Base-by-base conservation (phyloP, 2,113 vertebrate genomes). In the Eudyptes chrysolophus region DNA sequence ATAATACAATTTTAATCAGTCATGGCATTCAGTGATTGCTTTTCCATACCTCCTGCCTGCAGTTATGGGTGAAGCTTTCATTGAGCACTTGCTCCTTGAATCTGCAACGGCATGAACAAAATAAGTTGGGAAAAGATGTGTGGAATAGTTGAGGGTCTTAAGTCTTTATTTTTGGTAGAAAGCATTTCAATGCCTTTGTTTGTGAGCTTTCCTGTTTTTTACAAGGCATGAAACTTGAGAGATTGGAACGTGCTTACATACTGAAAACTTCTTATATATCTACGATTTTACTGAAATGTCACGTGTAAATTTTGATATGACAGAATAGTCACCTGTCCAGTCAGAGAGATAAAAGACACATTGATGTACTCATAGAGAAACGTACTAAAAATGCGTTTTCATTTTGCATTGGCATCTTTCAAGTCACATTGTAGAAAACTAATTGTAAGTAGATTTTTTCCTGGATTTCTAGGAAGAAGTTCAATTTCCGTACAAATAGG, bases 1-100 rank as follows among this genome's bases (percentile, higher is more conserved):
- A 30, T 92, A 68, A 92, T 93, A 27, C 70, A 51, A 61, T 98
- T 82, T 96, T 83, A 95, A 93, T 78, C 71, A 88, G 66, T 87
- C n/a, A 15, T 30, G 90, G 77, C 85, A 58, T 92, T 96, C 71
- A 84, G 57, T 87, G 60, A 40, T 95, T 92, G 36, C 46, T 96
- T 97, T 96, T 36, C 78, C 82, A 57, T 94, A 20, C 55, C 86
- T 94, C 51, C 49, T 89, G 92, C 89, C 60, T 92, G 25, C 29
- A 61, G 38, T 55, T 90, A 51, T 12, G 93, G 60, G 84, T 87
- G 65, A 82, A 75, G 58, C 38, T 84, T 71, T 69, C 66, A 34
- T 3, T 54, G 77, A 71, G 52, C 34, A 71, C 52, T 68, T 85
- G 55, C 9, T 85, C 24, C n/a, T 65, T 86, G 65, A 79, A 51